Conservation (phyloP, 1,140 invertebrate genomes). For the Magallana gigas region DNA sequence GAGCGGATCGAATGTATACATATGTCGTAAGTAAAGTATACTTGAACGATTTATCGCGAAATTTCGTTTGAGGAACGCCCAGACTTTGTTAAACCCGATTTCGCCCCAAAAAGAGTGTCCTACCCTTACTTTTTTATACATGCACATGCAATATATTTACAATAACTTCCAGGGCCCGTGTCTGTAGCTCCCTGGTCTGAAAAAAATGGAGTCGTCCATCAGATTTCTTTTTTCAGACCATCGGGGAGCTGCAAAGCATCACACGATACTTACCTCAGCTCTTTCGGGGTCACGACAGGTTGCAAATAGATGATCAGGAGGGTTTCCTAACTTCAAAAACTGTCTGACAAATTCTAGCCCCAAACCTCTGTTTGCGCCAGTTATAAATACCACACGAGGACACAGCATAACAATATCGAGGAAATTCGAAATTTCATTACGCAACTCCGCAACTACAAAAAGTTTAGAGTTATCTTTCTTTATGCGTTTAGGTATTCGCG, state of each 20-base stretch:
- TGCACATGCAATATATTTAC: too few species aligned
- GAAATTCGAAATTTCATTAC: background rate
- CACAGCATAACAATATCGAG: background rate
- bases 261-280: slow-evolving; percentile 20
- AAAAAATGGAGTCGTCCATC: background rate
- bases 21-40: too few species aligned
- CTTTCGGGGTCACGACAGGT: slow-evolving; percentile 40
- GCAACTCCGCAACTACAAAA: background rate
- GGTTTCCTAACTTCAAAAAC: slow-evolving; percentile 81
- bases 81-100: too few species aligned
- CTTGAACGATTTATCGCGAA: too few species aligned
- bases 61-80: too few species aligned
- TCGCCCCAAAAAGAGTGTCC: too few species aligned
- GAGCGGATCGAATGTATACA: too few species aligned
- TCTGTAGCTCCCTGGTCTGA: background rate
- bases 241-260: too few species aligned
- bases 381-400: slow-evolving; percentile 82
- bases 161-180: too few species aligned
- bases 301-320: slow-evolving; percentile 85
- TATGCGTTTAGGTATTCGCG: too few species aligned
- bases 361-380: slow-evolving; percentile 91
- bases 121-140: too few species aligned
- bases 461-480: slow-evolving; percentile 9
- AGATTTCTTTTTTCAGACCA: background rate
- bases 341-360: slow-evolving; percentile 91